phyloP scores from a whole-genome alignment of 2,113 vertebrate genomes.

The Madoqua kirkii region DNA sequence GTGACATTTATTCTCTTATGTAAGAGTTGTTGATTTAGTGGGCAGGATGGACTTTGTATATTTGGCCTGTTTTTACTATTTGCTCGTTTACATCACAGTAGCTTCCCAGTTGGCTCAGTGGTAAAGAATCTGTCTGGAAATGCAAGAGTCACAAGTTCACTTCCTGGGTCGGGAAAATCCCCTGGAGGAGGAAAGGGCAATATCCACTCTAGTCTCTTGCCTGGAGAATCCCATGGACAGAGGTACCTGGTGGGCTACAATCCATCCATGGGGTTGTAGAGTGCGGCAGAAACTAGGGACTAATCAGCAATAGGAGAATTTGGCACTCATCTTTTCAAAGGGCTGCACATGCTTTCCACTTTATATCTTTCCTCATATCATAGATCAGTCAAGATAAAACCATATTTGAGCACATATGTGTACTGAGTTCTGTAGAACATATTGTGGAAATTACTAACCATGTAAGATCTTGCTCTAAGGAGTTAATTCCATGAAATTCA shows the following conservation, averaged over 20 bases:
- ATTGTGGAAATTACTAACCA: not conserved
- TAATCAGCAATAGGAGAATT: not conserved
- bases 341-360: not conserved
- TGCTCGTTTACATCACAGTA: not conserved
- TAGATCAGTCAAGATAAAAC: not conserved
- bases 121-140: not conserved
- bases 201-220: not conserved
- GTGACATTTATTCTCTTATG: not conserved
- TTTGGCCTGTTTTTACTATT: not conserved
- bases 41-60: not conserved
- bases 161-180: not conserved
- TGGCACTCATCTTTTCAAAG: not conserved
- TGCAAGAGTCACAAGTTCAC: not conserved
- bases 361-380: not conserved
- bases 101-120: not conserved
- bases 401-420: not conserved
- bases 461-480: not conserved
- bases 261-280: not conserved
- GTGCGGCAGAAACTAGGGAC: not conserved
- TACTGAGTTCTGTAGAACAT: not conserved
- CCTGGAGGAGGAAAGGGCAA: not conserved
- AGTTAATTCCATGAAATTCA: not conserved
- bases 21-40: not conserved
- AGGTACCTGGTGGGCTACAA: not conserved
- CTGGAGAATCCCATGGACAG: not conserved